Conservation (phyloP, 2,888 invertebrate genomes). For the Drosophila ustulata region DNA sequence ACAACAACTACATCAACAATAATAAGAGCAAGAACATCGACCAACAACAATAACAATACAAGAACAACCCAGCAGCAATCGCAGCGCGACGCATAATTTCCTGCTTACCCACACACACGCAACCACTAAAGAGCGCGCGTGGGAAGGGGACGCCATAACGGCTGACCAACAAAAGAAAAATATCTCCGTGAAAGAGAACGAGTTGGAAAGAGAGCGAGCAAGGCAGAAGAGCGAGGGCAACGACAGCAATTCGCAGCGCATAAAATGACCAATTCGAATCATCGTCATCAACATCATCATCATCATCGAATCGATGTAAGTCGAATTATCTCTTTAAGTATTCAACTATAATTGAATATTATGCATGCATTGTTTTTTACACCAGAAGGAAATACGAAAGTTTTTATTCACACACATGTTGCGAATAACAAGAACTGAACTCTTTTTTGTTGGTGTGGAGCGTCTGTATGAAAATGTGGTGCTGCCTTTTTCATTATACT, state of each 20-base stretch:
- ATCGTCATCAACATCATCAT: conserved; percentile 68
- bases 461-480: not conserved
- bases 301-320: conserved; percentile 75
- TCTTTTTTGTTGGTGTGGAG: not conserved
- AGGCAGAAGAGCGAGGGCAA: conserved; percentile 48
- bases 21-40: conserved; percentile 25
- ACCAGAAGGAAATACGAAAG: conserved; percentile 7
- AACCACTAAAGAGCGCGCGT: conserved; percentile 52
- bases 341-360: conserved; percentile 7
- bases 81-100: conserved; percentile 75
- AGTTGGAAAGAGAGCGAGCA: conserved; percentile 17
- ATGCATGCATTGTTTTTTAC: conserved; percentile 15
- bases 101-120: conserved; percentile 59
- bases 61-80: conserved; percentile 39
- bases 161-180: conserved; percentile 70
- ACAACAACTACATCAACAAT: conserved; percentile 32
- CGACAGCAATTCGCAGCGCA: conserved; percentile 63
- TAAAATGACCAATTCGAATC: conserved; percentile 78
- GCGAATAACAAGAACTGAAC: conserved; percentile 30
- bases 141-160: conserved; percentile 60
- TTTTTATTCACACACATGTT: conserved; percentile 15
- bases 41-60: conserved; percentile 30
- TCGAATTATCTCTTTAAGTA: conserved; percentile 27
- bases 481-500: conserved; percentile 26
- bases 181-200: conserved; percentile 35